These are phyloP conservation scores for Drosophila prolongata DNA, from an alignment of 2,888 invertebrate genomes.

Conservation along the genomic window DNA sequence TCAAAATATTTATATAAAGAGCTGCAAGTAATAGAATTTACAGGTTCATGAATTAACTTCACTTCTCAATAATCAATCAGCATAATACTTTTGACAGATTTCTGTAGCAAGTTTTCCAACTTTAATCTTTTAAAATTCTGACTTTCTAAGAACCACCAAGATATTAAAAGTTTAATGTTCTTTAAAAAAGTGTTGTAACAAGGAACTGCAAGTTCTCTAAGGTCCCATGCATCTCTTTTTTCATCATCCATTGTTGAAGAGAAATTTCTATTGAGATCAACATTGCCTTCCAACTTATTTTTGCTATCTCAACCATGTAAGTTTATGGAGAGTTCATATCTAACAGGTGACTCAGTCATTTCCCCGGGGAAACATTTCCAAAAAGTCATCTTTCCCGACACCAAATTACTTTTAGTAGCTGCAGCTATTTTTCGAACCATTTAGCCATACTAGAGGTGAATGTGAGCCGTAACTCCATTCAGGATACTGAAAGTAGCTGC, in stretches of 20 bases:
- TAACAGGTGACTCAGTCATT: slow-evolving; percentile 18
- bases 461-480: slow-evolving; percentile 24
- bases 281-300: neutral
- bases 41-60: neutral
- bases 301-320: neutral
- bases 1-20: neutral
- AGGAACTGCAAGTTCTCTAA: neutral
- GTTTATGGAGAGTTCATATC: neutral
- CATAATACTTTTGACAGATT: neutral
- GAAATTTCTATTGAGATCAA: neutral
- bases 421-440: slow-evolving; percentile 29
- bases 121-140: too few relatives aligned
- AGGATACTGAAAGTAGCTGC: slow-evolving; percentile 11
- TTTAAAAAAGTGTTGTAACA: neutral
- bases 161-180: neutral
- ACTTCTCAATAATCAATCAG: neutral
- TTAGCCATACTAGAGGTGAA: slow-evolving; percentile 24
- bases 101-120: too few relatives aligned
- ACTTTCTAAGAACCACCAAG: neutral
- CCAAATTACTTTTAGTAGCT: slow-evolving; percentile 38
- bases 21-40: neutral
- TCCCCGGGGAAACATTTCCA: slow-evolving; percentile 26
- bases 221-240: neutral
- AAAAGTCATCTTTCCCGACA: slow-evolving; percentile 12
- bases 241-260: too few relatives aligned